Evolutionary conservation across 2,888 invertebrate genomes (phyloP).

Genomic region (Drosophila rubida): DNA sequence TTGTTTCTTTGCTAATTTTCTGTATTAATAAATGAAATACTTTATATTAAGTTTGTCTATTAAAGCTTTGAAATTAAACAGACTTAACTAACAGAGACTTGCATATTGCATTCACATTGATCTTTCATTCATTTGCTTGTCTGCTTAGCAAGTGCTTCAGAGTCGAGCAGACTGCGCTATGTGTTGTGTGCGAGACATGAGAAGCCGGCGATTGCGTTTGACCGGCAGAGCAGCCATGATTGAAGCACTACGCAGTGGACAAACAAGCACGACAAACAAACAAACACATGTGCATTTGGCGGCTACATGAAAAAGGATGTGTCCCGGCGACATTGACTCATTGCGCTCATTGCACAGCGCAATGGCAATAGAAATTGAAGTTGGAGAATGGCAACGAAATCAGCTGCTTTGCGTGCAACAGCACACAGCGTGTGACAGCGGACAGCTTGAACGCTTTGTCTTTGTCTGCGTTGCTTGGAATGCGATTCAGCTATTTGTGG

Average conservation of each 20-base stretch:
- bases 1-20: no score
- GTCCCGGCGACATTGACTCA: constrained; percentile 71
- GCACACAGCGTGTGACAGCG: not conserved
- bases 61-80: no score
- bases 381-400: not conserved
- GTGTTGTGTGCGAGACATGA: no score
- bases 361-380: not conserved
- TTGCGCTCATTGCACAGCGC: constrained; percentile 36
- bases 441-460: constrained; percentile 20
- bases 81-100: no score
- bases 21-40: no score
- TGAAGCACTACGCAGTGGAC: constrained; percentile 15
- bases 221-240: constrained; percentile 31
- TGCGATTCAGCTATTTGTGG: constrained; percentile 65
- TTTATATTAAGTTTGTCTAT: no score
- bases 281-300: constrained; percentile 22
- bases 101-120: no score
- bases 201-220: not conserved
- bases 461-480: constrained; percentile 26
- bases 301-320: constrained; percentile 72
- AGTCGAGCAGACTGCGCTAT: no score
- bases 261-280: constrained; percentile 3
- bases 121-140: no score
- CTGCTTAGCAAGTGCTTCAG: no score
- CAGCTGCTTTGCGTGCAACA: not conserved